These are phyloP conservation scores for Sebastes hubbsi DNA, from an alignment of 2,797 vertebrate genomes.

Conservation along the genomic window DNA sequence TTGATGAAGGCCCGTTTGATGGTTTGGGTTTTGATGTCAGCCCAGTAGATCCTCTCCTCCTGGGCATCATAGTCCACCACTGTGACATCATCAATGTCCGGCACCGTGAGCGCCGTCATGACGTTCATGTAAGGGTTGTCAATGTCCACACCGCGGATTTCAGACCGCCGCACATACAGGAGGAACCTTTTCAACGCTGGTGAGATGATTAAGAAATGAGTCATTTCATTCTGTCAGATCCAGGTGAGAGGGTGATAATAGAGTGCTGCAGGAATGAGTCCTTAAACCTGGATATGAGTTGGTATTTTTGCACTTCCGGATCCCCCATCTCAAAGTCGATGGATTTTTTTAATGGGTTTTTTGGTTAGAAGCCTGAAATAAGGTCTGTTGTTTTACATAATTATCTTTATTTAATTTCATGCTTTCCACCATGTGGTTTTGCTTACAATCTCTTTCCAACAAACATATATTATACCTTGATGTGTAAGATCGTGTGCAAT, in stretches of 20 bases:
- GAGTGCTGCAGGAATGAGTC: too few relatives aligned
- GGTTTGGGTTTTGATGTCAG: conserved; percentile 96
- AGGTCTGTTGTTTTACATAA: too few relatives aligned
- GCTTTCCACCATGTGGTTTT: neutral
- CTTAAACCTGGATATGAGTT: too few relatives aligned
- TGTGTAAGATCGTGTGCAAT: too few relatives aligned
- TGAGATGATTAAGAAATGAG: conserved; percentile 12
- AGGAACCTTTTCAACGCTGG: conserved; percentile 95
- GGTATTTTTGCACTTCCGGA: too few relatives aligned
- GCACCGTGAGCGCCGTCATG: conserved; percentile 96
- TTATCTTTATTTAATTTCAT: neutral
- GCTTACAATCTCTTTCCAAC: too few relatives aligned
- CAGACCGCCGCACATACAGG: conserved; percentile 92
- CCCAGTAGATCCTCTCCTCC: conserved; percentile 97
- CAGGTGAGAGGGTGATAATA: neutral
- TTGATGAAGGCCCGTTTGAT: conserved; percentile 97
- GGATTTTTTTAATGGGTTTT: too few relatives aligned
- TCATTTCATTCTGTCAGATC: neutral
- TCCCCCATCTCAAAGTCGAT: too few relatives aligned
- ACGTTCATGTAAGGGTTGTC: conserved; percentile 98
- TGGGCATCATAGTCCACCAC: conserved; percentile 94
- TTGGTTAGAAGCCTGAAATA: neutral
- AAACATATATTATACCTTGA: too few relatives aligned
- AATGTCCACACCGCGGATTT: conserved; percentile 98
- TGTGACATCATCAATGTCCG: conserved; percentile 96